These are phyloP conservation scores for Trichonephila clavipes DNA, from an alignment of 1,140 invertebrate species.

Conservation along the genomic window DNA sequence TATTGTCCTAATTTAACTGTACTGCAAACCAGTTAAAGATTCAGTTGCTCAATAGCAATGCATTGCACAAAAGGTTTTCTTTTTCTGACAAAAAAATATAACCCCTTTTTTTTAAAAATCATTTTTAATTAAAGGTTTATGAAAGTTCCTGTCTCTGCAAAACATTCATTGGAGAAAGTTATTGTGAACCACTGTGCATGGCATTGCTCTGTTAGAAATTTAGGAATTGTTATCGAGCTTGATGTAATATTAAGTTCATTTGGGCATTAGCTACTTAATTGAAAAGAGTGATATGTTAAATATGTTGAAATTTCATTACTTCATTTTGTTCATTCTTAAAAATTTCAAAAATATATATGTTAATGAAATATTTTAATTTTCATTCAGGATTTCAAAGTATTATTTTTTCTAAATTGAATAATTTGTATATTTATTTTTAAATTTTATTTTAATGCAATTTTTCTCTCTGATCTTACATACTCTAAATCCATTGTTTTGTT, in stretches of 20 bases:
- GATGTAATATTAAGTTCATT: background rate
- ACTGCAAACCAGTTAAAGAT: background rate
- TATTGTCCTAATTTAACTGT: background rate
- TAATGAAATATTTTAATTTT: no score
- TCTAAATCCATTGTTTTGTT: no score
- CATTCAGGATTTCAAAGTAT: no score
- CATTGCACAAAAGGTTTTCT: background rate
- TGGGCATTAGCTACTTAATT: constrained; percentile 66
- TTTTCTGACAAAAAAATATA: background rate
- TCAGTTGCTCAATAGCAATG: constrained; percentile 14
- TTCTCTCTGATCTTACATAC: no score
- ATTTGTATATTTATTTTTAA: no score
- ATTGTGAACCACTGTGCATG: background rate
- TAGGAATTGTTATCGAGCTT: constrained; percentile 6
- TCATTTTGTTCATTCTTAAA: background rate
- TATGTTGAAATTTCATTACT: background rate
- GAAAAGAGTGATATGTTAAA: background rate
- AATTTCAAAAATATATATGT: background rate
- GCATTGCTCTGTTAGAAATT: background rate
- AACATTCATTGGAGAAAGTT: background rate
- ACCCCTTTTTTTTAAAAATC: background rate
- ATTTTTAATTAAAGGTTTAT: background rate
- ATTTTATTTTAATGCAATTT: no score
- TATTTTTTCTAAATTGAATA: no score
- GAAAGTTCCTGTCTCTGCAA: background rate